Percentiles rank a stretch among this genome's conserved stretches.
phyloP scores from a whole-genome alignment of 2,113 vertebrate genomes.

The Perca schrenkii region DNA sequence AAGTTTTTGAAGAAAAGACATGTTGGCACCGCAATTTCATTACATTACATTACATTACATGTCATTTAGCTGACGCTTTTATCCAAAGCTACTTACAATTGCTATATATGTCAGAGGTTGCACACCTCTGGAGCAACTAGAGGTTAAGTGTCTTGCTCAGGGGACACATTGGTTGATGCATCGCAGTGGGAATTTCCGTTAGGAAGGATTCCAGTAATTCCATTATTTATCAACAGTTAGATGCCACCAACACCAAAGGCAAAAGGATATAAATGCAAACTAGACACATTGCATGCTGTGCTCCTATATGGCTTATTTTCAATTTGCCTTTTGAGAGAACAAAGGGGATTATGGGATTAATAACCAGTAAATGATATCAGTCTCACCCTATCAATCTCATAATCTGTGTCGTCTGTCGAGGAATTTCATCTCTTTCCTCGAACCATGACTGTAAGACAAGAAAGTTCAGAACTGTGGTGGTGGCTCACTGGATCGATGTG shows the following conservation, averaged over 20 bases:
- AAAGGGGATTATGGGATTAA: conserved; percentile 50
- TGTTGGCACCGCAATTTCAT: neutral
- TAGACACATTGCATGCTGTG: neutral
- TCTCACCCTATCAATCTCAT: conserved; percentile 20
- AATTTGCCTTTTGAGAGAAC: conserved; percentile 3
- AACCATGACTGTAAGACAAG: neutral
- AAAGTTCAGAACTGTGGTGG: neutral
- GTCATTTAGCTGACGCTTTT: too few relatives aligned
- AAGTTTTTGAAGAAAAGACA: neutral
- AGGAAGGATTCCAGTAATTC: neutral
- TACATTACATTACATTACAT: too few relatives aligned
- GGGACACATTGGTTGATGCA: too few relatives aligned
- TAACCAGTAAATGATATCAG: conserved; percentile 21
- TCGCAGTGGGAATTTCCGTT: neutral
- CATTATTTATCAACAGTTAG: neutral
- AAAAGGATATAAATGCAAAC: neutral
- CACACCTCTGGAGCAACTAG: too few relatives aligned
- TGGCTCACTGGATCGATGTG: neutral
- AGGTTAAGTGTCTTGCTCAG: too few relatives aligned
- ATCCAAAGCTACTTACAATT: too few relatives aligned
- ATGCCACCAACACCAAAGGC: neutral
- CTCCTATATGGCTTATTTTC: neutral
- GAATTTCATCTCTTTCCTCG: neutral
- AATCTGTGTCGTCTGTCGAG: neutral
- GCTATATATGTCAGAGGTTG: too few relatives aligned